Percentiles rank a stretch among this genome's conserved stretches.
Evolutionary conservation across 2,888 invertebrate species (phyloP).

Genomic region (Drosophila tanythrix): DNA sequence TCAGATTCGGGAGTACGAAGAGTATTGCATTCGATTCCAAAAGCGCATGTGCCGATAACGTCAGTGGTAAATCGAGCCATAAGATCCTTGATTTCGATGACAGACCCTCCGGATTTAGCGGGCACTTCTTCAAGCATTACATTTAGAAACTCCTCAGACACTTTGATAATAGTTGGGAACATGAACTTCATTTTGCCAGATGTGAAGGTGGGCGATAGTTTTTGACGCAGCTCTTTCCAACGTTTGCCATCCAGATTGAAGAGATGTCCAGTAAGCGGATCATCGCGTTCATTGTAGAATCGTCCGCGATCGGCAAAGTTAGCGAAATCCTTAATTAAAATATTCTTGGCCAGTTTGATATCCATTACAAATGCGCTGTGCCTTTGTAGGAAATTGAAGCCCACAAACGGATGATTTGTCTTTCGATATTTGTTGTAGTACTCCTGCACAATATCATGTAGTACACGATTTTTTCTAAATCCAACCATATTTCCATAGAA

Average conservation of each 20-base stretch:
- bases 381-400: slow-evolving; percentile 53
- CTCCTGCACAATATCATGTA: slow-evolving; percentile 33
- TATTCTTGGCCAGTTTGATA: no score
- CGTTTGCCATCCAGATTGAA: no score
- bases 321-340: no score
- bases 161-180: no score
- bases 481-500: slow-evolving; percentile 58
- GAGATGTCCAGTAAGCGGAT: no score
- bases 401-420: slow-evolving; percentile 57
- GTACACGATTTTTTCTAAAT: slow-evolving; percentile 43
- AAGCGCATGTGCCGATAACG: slow-evolving; percentile 85
- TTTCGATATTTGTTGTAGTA: slow-evolving; percentile 60
- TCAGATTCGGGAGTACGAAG: slow-evolving; percentile 80
- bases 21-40: slow-evolving; percentile 85
- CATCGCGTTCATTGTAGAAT: no score
- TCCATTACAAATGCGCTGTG: no score
- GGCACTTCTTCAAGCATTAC: no score
- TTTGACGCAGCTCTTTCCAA: no score
- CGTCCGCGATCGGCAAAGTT: no score
- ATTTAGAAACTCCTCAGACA: rapidly evolving
- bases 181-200: no score
- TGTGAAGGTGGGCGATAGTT: no score
- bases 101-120: not conserved
- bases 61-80: slow-evolving; percentile 85
- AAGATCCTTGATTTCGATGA: slow-evolving; percentile 85